Evolutionary conservation across 2,797 vertebrate species (phyloP), one percentile per base, ranked within the genome.

Genomic region (Spondyliosoma cantharus): DNA sequence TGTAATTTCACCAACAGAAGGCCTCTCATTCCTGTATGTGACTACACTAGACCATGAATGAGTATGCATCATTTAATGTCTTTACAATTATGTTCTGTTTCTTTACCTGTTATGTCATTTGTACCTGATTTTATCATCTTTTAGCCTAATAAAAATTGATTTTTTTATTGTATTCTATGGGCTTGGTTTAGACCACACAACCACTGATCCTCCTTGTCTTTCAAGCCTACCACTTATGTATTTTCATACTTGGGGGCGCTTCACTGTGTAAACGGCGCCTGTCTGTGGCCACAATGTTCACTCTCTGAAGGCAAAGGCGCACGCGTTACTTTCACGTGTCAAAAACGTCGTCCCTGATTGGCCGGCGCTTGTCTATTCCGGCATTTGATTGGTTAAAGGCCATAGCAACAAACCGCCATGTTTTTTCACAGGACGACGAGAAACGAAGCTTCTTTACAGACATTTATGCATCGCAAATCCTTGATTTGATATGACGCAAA

Each of bases 351-450:
- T 42, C 46, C 13, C 6, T 87, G 88, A 95, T 96, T 95, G 93
- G 95, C 16, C 29, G 0, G 0, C n/a, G 2, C 14, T 22, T 76
- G 79, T 92, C 90, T 84, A 95, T 95, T 87, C 77, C 42, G 3
- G 32, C 45, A 72, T 87, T 14, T 80, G 79, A 96, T 96, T 96
- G 95, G 95, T 62, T 45, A 57, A 71, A 32, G 66, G 59, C 76
- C 93, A 86, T 93, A 80, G 93, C 92, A 94, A 94, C 93, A 90
- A 82, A 85, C 86, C 94, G 94, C 96, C 95, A 96, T 96, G 88
- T 96, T 93, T 85, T 93, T 85, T 78, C 73, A 62, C 78, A 78
- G 76, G 81, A 76, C 82, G 83, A 80, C 71, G 71, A 85, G 86
- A 89, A 90, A 85, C 81, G 85, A 84, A 79, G 85, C 56, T 64